Evolutionary conservation across 2,113 vertebrate genomes (phyloP).

Genomic region (Lycocorax pyrrhopterus): DNA sequence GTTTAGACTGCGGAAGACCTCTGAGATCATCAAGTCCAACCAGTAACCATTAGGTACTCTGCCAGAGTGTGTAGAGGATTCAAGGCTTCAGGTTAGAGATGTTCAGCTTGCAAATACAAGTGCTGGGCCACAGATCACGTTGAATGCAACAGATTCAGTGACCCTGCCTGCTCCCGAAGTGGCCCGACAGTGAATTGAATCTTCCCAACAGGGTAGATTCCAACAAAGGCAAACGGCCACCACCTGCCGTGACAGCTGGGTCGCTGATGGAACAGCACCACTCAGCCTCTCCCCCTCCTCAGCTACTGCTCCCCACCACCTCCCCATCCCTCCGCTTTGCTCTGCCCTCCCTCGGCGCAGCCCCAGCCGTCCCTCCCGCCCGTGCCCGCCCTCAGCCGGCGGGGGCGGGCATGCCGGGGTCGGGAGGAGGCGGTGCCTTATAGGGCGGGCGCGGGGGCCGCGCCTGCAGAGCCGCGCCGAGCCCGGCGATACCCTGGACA

Average conservation of each 20-base stretch:
- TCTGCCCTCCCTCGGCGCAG: not conserved
- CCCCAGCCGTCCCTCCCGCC: not conserved
- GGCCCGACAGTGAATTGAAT: fast-evolving
- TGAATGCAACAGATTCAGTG: not conserved
- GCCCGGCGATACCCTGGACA: slow-evolving; percentile 65
- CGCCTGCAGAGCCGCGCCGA: not conserved
- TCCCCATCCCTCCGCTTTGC: not conserved
- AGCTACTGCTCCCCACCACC: fast-evolving
- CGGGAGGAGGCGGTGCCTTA: slow-evolving; percentile 13
- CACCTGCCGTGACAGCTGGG: not conserved
- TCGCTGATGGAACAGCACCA: not conserved
- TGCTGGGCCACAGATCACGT: not conserved
- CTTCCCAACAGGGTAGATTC: not conserved
- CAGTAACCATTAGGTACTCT: no score
- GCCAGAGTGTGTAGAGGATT: fast-evolving
- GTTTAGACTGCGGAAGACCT: not conserved
- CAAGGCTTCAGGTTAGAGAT: not conserved
- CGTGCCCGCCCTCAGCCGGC: not conserved
- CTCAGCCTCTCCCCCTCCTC: not conserved
- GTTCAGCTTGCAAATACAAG: not conserved
- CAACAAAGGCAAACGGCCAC: not conserved
- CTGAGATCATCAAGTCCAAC: not conserved
- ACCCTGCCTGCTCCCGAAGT: not conserved
- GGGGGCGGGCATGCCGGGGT: not conserved
- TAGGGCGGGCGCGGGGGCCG: not conserved